These are phyloP conservation scores for Perithous albicinctus DNA, from an alignment of 2,888 invertebrate genomes.

Conservation along the genomic window DNA sequence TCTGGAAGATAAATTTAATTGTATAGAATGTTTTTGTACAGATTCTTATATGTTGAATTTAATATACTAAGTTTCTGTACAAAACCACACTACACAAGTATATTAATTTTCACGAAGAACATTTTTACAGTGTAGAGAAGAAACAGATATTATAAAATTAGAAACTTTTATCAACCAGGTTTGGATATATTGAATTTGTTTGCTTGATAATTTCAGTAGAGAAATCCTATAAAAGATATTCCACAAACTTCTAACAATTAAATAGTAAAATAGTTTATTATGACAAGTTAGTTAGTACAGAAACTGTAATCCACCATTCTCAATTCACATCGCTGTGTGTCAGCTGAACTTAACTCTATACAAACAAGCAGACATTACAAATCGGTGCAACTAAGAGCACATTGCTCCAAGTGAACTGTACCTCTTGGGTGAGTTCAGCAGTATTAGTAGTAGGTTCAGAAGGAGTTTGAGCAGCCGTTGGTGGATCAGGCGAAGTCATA, in stretches of 20 bases:
- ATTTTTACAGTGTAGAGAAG: no score
- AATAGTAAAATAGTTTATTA: not conserved
- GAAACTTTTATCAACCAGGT: not conserved
- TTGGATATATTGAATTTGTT: not conserved
- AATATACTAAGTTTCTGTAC: no score
- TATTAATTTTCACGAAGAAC: no score
- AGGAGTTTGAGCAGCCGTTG: constrained; percentile 72
- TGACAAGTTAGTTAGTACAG: not conserved
- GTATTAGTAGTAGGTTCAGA: constrained; percentile 73
- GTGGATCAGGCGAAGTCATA: constrained; percentile 74
- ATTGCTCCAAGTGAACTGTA: constrained; percentile 69
- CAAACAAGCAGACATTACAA: not conserved
- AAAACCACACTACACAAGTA: no score
- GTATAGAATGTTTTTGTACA: no score
- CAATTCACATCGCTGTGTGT: not conserved
- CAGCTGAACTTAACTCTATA: not conserved
- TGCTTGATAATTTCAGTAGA: not conserved
- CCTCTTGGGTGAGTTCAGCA: constrained; percentile 85
- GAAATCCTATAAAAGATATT: not conserved
- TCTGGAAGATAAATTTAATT: no score
- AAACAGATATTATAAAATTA: not conserved
- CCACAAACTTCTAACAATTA: not conserved
- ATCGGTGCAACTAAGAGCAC: not conserved
- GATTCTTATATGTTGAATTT: no score
- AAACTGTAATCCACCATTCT: not conserved